Evolutionary conservation across 2,797 vertebrate genomes (phyloP).

Genomic region (Rhinoraja longicauda): DNA sequence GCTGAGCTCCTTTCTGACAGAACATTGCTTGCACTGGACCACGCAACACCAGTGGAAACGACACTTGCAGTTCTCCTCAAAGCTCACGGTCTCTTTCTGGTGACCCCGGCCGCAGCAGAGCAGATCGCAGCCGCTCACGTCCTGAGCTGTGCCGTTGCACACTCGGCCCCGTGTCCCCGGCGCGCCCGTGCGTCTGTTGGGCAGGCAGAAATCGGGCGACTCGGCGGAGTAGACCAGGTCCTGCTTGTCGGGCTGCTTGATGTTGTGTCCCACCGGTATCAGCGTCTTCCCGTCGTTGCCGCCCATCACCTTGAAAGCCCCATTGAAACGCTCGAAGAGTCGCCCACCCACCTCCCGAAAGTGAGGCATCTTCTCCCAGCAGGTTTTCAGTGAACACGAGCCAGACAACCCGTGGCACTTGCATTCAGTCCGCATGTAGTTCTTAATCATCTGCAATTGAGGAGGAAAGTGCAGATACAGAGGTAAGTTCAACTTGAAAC

Average conservation of each 20-base stretch:
- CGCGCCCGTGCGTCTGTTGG: conserved; percentile 28
- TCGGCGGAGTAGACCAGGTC: conserved; percentile 40
- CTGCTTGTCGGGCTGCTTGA: conserved; percentile 29
- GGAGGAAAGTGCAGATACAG: background rate
- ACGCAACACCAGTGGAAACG: conserved; percentile 40
- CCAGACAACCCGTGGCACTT: conserved; percentile 39
- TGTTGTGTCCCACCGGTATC: conserved; percentile 36
- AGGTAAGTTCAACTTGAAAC: background rate
- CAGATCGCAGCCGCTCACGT: conserved; percentile 37
- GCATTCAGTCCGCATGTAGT: conserved; percentile 36
- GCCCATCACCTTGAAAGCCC: conserved; percentile 38
- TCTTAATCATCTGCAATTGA: conserved; percentile 14
- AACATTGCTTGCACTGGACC: conserved; percentile 37
- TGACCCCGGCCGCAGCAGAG: conserved; percentile 38
- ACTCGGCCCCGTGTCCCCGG: conserved; percentile 33
- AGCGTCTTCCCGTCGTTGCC: conserved; percentile 33
- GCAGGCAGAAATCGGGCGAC: conserved; percentile 38
- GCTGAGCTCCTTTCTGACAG: conserved; percentile 17
- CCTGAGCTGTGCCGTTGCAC: conserved; percentile 35
- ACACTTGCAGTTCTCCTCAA: conserved; percentile 40
- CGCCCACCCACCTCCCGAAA: conserved; percentile 39
- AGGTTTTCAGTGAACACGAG: conserved; percentile 37
- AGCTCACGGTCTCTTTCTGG: conserved; percentile 34
- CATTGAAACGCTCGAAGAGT: conserved; percentile 37
- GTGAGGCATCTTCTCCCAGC: conserved; percentile 40